Evolutionary conservation across 2,888 invertebrate genomes (phyloP).

Genomic region (Pandemis heparana): DNA sequence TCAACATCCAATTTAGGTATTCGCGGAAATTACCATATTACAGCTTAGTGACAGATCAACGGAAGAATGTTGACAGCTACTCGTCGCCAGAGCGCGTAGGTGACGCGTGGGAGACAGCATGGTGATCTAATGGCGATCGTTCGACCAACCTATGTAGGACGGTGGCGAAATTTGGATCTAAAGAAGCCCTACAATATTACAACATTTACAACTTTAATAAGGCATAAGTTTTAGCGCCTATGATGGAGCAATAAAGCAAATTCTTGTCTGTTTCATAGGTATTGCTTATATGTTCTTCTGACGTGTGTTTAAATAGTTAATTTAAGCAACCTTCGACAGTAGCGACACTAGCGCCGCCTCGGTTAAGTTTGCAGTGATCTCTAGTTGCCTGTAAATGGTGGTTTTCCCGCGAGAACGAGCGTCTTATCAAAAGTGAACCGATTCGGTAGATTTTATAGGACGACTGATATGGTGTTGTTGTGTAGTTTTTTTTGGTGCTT

Average conservation of each 20-base stretch:
- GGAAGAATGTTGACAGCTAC: slow-evolving; percentile 38
- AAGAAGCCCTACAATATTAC: background rate
- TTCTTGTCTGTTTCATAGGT: background rate
- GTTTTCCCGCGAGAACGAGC: slow-evolving; percentile 17
- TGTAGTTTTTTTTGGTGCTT: background rate
- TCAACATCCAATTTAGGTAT: slow-evolving; percentile 15
- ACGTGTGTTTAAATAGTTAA: background rate
- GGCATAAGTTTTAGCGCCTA: background rate
- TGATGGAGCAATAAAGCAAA: background rate
- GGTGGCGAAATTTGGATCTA: slow-evolving; percentile 24
- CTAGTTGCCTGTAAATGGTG: slow-evolving; percentile 10
- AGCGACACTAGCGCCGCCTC: slow-evolving; percentile 17
- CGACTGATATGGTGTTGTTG: slow-evolving; percentile 29
- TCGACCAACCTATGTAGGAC: slow-evolving; percentile 1
- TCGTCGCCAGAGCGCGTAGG: slow-evolving; percentile 38
- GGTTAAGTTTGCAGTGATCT: slow-evolving; percentile 21
- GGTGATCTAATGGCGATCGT: slow-evolving; percentile 29
- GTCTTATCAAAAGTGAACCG: slow-evolving; percentile 30
- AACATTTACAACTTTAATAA: background rate
- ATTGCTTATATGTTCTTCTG: background rate
- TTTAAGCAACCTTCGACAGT: background rate
- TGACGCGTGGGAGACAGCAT: slow-evolving; percentile 18
- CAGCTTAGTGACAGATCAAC: slow-evolving; percentile 19
- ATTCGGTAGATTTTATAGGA: slow-evolving; percentile 24
- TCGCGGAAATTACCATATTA: slow-evolving; percentile 15